phyloP scores from a whole-genome alignment of 1,140 invertebrate genomes.

The Globodera rostochiensis region DNA sequence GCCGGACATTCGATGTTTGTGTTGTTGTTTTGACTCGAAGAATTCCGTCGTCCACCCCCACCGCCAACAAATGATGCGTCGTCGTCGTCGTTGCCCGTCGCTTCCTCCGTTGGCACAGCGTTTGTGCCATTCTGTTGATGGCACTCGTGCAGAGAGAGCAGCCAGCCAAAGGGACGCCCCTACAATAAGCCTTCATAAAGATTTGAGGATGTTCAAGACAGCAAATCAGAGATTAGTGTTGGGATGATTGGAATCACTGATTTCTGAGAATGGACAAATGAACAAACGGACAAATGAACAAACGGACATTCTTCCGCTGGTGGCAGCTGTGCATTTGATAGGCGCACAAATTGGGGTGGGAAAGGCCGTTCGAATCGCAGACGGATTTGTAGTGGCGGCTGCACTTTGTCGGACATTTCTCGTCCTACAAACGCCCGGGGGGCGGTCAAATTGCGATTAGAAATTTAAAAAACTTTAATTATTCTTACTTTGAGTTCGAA shows the following conservation, averaged over 20 bases:
- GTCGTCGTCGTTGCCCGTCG: neutral
- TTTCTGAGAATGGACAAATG: no score
- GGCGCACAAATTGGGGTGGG: conserved; percentile 52
- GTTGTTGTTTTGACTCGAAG: neutral
- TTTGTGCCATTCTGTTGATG: conserved; percentile 8
- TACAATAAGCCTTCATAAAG: conserved; percentile 12
- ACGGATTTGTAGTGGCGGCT: conserved; percentile 46
- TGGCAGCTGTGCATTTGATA: conserved; percentile 56
- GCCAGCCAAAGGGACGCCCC: conserved; percentile 19
- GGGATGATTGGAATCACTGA: no score
- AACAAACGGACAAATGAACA: neutral
- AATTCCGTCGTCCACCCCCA: no score
- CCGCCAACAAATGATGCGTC: neutral
- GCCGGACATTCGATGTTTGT: conserved; percentile 13
- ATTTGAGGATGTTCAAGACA: no score
- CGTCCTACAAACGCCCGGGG: conserved; percentile 32
- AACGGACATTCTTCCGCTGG: conserved; percentile 45
- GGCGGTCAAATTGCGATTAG: conserved; percentile 1
- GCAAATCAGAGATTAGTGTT: no score
- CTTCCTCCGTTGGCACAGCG: neutral
- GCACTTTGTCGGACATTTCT: conserved; percentile 49
- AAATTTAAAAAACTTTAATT: neutral
- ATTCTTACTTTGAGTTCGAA: conserved; percentile 9
- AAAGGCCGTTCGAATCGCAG: conserved; percentile 50
- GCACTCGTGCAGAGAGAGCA: conserved; percentile 40